Conservation (phyloP, 1,140 invertebrate species). For the Monomorium pharaonis region DNA sequence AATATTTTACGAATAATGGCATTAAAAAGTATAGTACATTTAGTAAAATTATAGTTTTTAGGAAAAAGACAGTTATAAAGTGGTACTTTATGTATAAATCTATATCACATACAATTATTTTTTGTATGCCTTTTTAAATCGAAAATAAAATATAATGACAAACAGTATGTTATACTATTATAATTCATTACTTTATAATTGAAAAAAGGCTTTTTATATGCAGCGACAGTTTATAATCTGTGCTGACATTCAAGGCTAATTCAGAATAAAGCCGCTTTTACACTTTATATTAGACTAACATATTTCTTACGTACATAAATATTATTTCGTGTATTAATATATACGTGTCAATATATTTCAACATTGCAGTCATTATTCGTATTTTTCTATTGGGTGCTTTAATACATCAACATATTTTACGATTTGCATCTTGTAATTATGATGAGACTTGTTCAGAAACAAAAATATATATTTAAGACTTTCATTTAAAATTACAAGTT, state of each 20-base stretch:
- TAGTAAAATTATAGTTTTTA: not conserved
- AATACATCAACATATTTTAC: not conserved
- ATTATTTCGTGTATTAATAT: not conserved
- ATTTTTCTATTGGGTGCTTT: not conserved
- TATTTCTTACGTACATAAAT: not conserved
- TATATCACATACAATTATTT: constrained; percentile 22
- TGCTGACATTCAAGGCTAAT: not conserved
- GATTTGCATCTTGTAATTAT: not conserved
- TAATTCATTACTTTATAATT: constrained; percentile 4
- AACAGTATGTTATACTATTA: not conserved
- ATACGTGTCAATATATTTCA: constrained; percentile 12
- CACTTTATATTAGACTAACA: not conserved
- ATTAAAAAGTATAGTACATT: not conserved
- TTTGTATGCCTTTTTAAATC: not conserved
- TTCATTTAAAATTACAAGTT: not conserved
- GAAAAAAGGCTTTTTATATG: not conserved
- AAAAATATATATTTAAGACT: not conserved
- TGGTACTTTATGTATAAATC: constrained; percentile 5
- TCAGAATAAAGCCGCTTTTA: not conserved
- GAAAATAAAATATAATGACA: not conserved
- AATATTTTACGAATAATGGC: not conserved
- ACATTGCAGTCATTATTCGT: not conserved
- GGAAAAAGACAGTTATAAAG: not conserved
- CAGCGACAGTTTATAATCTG: not conserved
- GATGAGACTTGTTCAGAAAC: not conserved